Evolutionary conservation across 1,140 invertebrate species (phyloP), one percentile per base, ranked within the genome.

Genomic region (Zaprionus vittiger): DNA sequence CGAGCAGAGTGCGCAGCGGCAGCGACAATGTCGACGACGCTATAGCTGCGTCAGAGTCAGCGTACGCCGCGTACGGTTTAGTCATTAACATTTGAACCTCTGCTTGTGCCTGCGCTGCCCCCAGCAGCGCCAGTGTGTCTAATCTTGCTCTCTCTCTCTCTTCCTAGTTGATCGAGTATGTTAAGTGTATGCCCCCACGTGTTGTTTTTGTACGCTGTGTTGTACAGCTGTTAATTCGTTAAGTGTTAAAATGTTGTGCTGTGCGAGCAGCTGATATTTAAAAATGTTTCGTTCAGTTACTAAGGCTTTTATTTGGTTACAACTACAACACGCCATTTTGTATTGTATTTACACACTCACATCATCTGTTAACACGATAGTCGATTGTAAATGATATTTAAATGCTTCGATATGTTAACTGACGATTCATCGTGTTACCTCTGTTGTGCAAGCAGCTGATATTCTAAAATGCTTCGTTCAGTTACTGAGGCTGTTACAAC

Each of bases 61-160:
- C 54, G 38, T 2, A 54, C 49, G 17, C 62, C 11, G 59, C 34
- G 28, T 59, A 47, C 17, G 54, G 57, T 69, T 89, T 89, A 81
- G 71, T 89, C 81, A 87, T 84, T 89, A 83, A 87, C 74, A 81
- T 84, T 87, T 75, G 68, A 83, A 76, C 80, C 60, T 34, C 68
- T 41, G 52, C 57, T 64, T 20, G n/a, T 14, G 41, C 7, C 31
- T 11, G 31, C 17, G 37, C 22, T 60, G 38, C 67, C 77, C 41
- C 72, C 64, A 54, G 37, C 67, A 72, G 65, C 68, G 73, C 68
- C 73, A 71, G 14, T 52, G 17, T 64, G 73, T 76, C 73, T 76
- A 64, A 64, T 69, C 66, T 38, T 61, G 34, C 24, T n/a, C 20
- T 34, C 41, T 38, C 41, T 38, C 12, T 38, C 37, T 38, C 37